Base-by-base conservation (phyloP, 2,113 vertebrate genomes). In the Junco hyemalis region DNA sequence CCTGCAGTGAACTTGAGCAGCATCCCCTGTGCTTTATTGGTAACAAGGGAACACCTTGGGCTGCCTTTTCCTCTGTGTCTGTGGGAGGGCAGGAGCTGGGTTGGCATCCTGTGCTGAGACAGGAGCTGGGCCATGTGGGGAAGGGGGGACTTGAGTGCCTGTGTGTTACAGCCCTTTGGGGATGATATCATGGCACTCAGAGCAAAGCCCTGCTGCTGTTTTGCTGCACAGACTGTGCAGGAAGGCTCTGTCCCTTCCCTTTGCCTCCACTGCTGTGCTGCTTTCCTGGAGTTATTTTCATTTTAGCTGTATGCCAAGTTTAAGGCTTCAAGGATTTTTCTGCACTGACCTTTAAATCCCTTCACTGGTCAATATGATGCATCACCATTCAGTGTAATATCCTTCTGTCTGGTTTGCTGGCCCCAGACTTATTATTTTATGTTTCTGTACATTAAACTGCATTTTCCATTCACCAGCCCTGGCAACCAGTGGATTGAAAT, bases 401-500 rank as follows among this genome's bases (percentile, higher is more conserved):
- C 92, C 90, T 89, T 88, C 88, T 95, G 95, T 93, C 96, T 95
- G 84, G 83, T 92, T 94, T 94, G 81, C 76, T 83, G 50, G 64
- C 95, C 92, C 86, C 90, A 94, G 96, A 90, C 92, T 96, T 96
- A 97, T 96, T 97, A 96, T 96, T 97, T 96, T 93, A 74, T 95
- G 93, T 96, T 96, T 97, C 94, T 97, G 73, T 96, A 96, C 94
- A 97, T 97, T 97, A 96, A 95, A 96, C 91, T 94, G 89, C 89
- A 95, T 97, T 96, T 97, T 97, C 92, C 94, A 96, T 97, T 95
- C 88, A 91, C 95, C 93, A 69, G 91, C 57, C 85, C 77, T 92
- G 91, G 88, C 87, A 96, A 77, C 74, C 87, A 54, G 87, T 82
- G 90, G 68, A 70, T 94, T 96, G 93, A 96, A 97, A 96, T 97